These are phyloP conservation scores for Mareca penelope DNA, from an alignment of 2,797 vertebrate species.

Conservation along the genomic window DNA sequence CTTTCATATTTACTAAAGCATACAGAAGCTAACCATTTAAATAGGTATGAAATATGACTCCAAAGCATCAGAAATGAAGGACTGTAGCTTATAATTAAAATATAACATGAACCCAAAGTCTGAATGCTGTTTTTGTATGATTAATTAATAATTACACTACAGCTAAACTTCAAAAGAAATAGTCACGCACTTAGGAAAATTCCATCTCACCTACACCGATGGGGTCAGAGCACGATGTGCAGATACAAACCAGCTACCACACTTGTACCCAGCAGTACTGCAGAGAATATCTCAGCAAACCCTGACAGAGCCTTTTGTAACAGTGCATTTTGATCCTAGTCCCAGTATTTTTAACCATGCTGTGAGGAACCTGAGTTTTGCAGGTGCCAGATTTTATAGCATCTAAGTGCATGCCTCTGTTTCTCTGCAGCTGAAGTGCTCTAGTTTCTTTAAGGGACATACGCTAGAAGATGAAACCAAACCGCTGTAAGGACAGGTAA, in stretches of 20 bases:
- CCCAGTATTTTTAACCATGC: not conserved
- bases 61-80: not conserved
- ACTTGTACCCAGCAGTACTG: not conserved
- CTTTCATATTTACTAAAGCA: not conserved
- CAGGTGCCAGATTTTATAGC: conserved; percentile 19
- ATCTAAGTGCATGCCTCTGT: conserved; percentile 1
- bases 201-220: too few relatives aligned
- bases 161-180: not conserved
- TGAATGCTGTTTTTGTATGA: not conserved
- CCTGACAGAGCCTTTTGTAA: conserved; percentile 20
- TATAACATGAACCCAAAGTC: not conserved
- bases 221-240: not conserved
- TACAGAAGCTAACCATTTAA: not conserved
- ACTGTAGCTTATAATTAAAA: not conserved
- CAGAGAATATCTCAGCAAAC: conserved; percentile 24
- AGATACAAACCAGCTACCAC: not conserved
- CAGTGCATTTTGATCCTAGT: not conserved
- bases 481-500: not conserved
- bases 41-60: not conserved
- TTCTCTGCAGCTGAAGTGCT: not conserved
- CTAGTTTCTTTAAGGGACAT: not conserved
- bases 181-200: too few relatives aligned
- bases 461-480: not conserved
- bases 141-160: not conserved
- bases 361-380: conserved; percentile 11